A percentile compares a stretch with the other conserved stretches of the same genome.
Conservation (phyloP, 2,797 vertebrate species). For the Jordanella pulchra region DNA sequence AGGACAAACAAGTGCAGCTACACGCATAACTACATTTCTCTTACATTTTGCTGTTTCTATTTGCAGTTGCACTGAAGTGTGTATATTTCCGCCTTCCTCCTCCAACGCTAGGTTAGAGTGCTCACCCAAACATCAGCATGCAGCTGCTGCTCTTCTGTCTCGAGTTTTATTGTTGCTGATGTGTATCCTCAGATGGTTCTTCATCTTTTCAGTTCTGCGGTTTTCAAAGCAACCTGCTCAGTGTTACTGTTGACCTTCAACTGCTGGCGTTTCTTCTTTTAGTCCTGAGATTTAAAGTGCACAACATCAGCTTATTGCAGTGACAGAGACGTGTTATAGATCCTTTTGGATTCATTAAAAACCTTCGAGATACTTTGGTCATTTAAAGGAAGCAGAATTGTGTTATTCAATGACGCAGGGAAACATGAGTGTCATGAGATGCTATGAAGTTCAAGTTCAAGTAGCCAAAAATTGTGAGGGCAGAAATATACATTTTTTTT, state of each 20-base stretch:
- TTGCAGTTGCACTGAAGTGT: conserved; percentile 40
- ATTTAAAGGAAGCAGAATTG: conserved; percentile 31
- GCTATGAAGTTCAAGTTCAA: conserved; percentile 30
- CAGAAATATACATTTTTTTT: not conserved
- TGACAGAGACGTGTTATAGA: conserved; percentile 5
- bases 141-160: conserved; percentile 60
- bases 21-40: conserved; percentile 10
- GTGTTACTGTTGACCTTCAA: conserved; percentile 19
- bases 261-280: conserved; percentile 19
- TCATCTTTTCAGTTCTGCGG: conserved; percentile 24
- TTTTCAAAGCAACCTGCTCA: conserved; percentile 37
- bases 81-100: conserved; percentile 48
- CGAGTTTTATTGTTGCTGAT: conserved; percentile 59
- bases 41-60: conserved; percentile 35
- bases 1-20: conserved; percentile 3
- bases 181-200: conserved; percentile 32
- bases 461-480: not conserved
- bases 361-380: conserved; percentile 32
- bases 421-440: conserved; percentile 8
- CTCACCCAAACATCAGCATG: conserved; percentile 45
- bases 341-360: conserved; percentile 33
- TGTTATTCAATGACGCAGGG: conserved; percentile 29
- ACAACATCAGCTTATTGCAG: not conserved
- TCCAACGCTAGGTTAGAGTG: conserved; percentile 21
- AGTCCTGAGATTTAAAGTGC: conserved; percentile 19